phyloP scores from a whole-genome alignment of 2,113 vertebrate genomes.

The Proteles cristata region DNA sequence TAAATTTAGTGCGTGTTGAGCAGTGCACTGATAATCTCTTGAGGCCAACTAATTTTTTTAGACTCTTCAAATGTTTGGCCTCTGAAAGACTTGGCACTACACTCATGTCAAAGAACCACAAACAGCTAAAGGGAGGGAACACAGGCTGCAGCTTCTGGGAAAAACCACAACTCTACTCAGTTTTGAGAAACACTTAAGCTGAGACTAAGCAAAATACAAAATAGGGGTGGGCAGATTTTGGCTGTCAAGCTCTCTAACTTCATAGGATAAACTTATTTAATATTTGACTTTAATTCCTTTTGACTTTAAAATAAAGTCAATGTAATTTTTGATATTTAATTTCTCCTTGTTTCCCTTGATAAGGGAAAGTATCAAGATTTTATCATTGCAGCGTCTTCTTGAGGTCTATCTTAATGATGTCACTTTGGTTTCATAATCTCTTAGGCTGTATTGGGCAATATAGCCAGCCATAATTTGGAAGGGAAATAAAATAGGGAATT shows the following conservation, averaged over 20 bases:
- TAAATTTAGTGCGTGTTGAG: background rate
- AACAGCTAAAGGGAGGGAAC: background rate
- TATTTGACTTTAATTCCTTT: conserved; percentile 15
- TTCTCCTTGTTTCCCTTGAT: background rate
- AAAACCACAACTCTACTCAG: background rate
- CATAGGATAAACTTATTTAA: background rate
- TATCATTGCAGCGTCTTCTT: background rate
- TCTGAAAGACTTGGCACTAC: background rate
- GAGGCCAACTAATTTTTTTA: background rate
- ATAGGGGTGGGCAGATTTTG: background rate
- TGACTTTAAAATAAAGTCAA: background rate
- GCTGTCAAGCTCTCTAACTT: conserved; percentile 15
- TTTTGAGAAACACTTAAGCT: background rate
- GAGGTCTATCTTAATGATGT: background rate
- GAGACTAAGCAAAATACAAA: background rate
- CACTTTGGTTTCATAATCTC: background rate
- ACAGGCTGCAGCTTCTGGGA: background rate
- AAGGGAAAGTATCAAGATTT: background rate
- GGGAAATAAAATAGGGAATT: background rate
- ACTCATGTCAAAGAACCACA: background rate
- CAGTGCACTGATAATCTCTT: background rate
- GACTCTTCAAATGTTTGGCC: background rate
- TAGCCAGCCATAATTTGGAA: background rate
- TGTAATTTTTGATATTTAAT: background rate
- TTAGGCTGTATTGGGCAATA: background rate